These are phyloP conservation scores for Rhabditoides inermis DNA, from an alignment of 2,888 invertebrate species.

Conservation along the genomic window DNA sequence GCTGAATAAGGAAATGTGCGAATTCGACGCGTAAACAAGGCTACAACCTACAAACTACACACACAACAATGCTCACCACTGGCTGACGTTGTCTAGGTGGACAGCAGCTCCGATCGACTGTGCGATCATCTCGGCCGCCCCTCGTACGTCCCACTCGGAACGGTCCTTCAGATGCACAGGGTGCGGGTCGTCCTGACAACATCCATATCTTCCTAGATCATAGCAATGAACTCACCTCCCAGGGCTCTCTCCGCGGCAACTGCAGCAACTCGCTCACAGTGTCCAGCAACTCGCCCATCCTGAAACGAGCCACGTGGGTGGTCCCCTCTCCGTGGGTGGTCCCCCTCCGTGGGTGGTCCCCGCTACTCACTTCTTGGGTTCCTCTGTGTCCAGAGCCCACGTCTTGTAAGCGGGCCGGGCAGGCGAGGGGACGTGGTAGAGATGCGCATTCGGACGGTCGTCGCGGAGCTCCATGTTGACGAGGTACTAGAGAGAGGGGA, in stretches of 20 bases:
- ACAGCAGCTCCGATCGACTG: conserved; percentile 13
- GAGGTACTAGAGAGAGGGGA: conserved; percentile 13
- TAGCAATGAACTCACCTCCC: conserved; percentile 4
- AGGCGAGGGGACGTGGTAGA: conserved; percentile 36
- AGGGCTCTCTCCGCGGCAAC: conserved; percentile 18
- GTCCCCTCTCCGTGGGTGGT: not conserved
- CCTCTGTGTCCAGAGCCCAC: conserved; percentile 31
- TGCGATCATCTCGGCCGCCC: conserved; percentile 15
- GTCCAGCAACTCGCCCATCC: conserved; percentile 32
- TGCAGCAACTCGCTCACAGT: conserved; percentile 27
- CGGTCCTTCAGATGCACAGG: conserved; percentile 14
- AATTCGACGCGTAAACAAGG: too few species aligned
- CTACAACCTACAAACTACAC: too few species aligned
- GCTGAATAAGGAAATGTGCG: too few species aligned
- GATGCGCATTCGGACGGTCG: conserved; percentile 20
- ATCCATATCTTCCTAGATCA: not conserved
- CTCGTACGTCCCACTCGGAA: conserved; percentile 30
- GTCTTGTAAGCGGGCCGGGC: conserved; percentile 34
- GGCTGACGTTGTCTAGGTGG: conserved; percentile 4
- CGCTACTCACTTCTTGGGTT: conserved; percentile 17
- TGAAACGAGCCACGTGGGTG: conserved; percentile 1
- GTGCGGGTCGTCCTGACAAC: conserved; percentile 6
- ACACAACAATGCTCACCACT: conserved; percentile 3
- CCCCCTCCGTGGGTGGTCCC: not conserved
- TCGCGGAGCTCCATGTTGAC: conserved; percentile 22